These are phyloP conservation scores for Todiramphus chloris DNA, from an alignment of 2,113 vertebrate species.

Conservation along the genomic window DNA sequence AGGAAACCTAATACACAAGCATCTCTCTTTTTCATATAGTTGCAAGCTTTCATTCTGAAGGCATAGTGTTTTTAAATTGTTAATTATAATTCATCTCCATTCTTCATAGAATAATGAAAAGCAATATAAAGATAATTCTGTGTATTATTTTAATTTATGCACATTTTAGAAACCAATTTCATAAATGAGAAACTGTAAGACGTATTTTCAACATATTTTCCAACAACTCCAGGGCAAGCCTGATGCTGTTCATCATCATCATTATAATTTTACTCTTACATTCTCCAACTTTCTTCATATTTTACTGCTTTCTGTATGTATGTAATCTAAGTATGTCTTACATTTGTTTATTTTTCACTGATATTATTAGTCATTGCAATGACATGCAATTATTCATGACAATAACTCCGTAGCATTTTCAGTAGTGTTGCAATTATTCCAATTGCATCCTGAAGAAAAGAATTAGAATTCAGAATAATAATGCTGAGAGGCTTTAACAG, in stretches of 20 bases:
- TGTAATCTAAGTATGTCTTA: not conserved
- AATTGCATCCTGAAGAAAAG: not conserved
- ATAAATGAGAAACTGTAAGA: conserved; percentile 23
- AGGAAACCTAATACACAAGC: not conserved
- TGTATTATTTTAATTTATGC: conserved; percentile 49
- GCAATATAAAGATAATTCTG: not conserved
- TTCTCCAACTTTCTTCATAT: not conserved
- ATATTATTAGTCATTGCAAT: not conserved
- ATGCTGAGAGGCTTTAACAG: not conserved
- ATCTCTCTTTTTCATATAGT: not conserved
- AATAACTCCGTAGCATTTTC: not conserved
- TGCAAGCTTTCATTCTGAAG: not conserved
- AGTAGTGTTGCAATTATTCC: not conserved
- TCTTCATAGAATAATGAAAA: not conserved
- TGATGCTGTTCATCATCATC: not conserved
- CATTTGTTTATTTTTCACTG: not conserved
- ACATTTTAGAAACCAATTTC: conserved; percentile 23
- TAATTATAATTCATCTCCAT: not conserved
- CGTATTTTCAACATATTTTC: not conserved
- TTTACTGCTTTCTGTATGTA: not conserved
- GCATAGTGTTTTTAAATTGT: not conserved
- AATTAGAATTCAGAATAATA: not conserved
- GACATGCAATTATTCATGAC: not conserved
- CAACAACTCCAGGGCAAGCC: conserved; percentile 14
- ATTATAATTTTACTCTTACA: conserved; percentile 33